Evolutionary conservation across 2,113 vertebrate genomes (phyloP).

Genomic region (Macheiramphus alcinus): DNA sequence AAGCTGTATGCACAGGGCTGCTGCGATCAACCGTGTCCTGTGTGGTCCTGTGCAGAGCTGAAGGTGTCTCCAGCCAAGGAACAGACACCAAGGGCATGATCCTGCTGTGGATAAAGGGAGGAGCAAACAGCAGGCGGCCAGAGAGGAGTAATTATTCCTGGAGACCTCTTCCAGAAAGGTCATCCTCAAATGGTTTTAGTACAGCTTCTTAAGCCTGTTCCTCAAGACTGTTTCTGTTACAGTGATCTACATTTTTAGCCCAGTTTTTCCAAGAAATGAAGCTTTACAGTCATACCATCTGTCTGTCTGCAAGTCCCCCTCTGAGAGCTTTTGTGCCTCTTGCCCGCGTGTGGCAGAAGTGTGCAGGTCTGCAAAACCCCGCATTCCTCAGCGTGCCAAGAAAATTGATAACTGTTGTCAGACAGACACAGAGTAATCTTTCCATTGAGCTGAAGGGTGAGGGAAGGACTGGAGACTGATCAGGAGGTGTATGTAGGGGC

Average conservation of each 20-base stretch:
- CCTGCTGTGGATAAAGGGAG: neutral
- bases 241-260: slow-evolving; percentile 27
- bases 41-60: neutral
- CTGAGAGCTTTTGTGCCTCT: neutral
- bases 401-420: too few relatives aligned
- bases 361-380: neutral
- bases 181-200: neutral
- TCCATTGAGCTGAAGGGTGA: neutral
- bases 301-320: neutral
- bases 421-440: fast-evolving
- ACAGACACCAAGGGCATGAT: neutral
- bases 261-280: neutral
- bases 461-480: neutral
- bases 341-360: fast-evolving
- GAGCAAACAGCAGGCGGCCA: neutral
- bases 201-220: neutral
- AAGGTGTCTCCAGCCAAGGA: neutral
- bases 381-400: neutral
- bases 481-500: neutral
- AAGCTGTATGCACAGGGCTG: neutral
- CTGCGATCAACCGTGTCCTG: fast-evolving
- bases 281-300: neutral
- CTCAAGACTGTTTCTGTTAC: neutral
- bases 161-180: neutral
- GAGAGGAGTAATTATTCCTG: neutral